Conservation (phyloP, 2,888 invertebrate species). For the Eulithis prunata region DNA sequence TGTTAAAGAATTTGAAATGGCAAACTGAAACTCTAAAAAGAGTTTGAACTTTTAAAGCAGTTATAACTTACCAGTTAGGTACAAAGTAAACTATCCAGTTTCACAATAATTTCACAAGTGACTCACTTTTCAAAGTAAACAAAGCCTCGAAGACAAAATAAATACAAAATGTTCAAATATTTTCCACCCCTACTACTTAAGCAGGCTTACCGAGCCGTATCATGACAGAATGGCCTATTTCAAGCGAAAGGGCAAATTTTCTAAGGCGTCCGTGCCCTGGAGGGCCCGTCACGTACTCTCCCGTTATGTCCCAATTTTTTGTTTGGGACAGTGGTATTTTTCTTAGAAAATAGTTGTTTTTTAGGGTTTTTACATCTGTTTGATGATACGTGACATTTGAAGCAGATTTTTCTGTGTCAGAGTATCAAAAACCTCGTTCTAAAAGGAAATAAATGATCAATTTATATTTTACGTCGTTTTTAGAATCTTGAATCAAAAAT, state of each 20-base stretch:
- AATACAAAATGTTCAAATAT: conserved; percentile 39
- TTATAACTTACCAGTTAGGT: too few relatives aligned
- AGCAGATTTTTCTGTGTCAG: conserved; percentile 14
- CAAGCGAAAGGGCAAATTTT: conserved; percentile 44
- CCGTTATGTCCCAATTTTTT: conserved; percentile 72
- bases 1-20: too few relatives aligned
- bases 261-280: conserved; percentile 46
- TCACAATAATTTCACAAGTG: conserved; percentile 8
- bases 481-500: background rate
- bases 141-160: conserved; percentile 35
- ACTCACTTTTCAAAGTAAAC: conserved; percentile 30
- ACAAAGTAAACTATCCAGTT: conserved; percentile 1
- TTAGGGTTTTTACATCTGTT: conserved; percentile 29
- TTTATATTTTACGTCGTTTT: too few relatives aligned
- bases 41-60: too few relatives aligned
- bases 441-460: background rate
- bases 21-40: too few relatives aligned
- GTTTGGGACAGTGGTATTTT: conserved; percentile 54
- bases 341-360: conserved; percentile 42
- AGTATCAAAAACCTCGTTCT: background rate
- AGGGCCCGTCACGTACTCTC: conserved; percentile 65
- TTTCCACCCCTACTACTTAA: conserved; percentile 40
- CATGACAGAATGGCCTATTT: conserved; percentile 65
- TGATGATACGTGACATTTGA: conserved; percentile 25
- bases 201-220: conserved; percentile 51